Evolutionary conservation across 2,113 vertebrate genomes (phyloP).

Genomic region (Dipodomys spectabilis): DNA sequence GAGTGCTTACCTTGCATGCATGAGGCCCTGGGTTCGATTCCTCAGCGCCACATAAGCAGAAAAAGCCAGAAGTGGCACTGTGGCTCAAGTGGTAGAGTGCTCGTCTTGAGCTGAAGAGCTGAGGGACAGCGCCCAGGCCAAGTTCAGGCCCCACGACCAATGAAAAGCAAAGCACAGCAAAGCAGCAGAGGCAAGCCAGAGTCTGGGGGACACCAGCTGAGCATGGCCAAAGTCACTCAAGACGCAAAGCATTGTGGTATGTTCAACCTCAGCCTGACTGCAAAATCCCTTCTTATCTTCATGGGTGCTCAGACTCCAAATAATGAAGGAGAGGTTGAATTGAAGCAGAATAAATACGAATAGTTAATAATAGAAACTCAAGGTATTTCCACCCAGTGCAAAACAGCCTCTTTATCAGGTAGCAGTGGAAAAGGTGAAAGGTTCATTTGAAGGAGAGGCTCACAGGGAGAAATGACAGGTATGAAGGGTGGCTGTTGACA

Average conservation of each 20-base stretch:
- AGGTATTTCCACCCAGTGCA: too few species aligned
- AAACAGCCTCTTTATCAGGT: not conserved
- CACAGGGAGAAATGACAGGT: not conserved
- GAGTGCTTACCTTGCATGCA: too few species aligned
- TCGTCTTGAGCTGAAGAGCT: too few species aligned
- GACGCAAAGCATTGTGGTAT: not conserved
- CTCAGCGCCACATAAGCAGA: too few species aligned
- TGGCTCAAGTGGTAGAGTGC: too few species aligned
- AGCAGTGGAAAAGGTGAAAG: not conserved
- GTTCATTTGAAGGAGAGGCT: not conserved
- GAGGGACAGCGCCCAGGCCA: not conserved
- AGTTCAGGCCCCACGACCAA: too few species aligned
- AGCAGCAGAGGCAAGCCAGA: too few species aligned
- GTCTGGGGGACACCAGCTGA: too few species aligned
- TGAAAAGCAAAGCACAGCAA: too few species aligned
- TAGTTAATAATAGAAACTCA: not conserved
- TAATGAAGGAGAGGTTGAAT: not conserved
- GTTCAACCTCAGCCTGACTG: not conserved
- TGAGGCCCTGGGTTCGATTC: too few species aligned
- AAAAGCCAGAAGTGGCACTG: too few species aligned
- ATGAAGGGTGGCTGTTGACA: too few species aligned
- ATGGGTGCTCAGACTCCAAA: not conserved
- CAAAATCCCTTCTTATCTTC: not conserved
- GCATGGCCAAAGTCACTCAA: not conserved
- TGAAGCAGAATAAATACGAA: not conserved